Conservation (phyloP, 2,888 invertebrate species). For the Calameuta pallipes region DNA sequence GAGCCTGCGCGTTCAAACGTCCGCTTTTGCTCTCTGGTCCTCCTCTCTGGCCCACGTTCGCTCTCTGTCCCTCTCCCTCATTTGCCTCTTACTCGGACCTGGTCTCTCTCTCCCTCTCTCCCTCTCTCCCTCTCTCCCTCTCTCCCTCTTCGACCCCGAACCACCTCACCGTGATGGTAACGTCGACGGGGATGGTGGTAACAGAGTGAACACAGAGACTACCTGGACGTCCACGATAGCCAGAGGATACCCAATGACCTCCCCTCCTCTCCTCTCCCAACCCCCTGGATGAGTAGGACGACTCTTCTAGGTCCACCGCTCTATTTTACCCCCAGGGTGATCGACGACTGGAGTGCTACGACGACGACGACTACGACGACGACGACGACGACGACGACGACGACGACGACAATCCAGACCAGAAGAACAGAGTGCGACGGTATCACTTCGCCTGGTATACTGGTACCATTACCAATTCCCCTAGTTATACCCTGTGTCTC, state of each 20-base stretch:
- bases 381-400: background rate
- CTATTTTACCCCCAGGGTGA: background rate
- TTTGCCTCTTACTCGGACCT: constrained; percentile 7
- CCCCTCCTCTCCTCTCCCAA: background rate
- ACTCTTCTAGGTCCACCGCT: background rate
- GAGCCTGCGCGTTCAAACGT: constrained; percentile 49
- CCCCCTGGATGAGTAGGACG: background rate
- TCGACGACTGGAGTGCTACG: background rate
- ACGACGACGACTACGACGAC: too few relatives aligned
- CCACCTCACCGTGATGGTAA: background rate
- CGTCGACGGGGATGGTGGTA: background rate
- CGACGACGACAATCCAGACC: background rate
- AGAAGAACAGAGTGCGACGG: background rate
- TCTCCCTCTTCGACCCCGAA: constrained; percentile 14
- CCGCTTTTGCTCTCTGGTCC: constrained; percentile 13
- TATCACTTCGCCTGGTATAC: background rate
- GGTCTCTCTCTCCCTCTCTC: background rate
- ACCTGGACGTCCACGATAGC: background rate
- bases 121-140: too few relatives aligned
- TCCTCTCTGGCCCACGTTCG: background rate
- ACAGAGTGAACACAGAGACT: background rate
- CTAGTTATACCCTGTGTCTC: background rate
- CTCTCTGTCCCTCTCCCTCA: background rate
- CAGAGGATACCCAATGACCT: background rate
- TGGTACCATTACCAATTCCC: background rate